A percentile compares a stretch with the other conserved stretches of the same genome.
phyloP scores from a whole-genome alignment of 2,797 vertebrate species.

The Alauda arvensis region DNA sequence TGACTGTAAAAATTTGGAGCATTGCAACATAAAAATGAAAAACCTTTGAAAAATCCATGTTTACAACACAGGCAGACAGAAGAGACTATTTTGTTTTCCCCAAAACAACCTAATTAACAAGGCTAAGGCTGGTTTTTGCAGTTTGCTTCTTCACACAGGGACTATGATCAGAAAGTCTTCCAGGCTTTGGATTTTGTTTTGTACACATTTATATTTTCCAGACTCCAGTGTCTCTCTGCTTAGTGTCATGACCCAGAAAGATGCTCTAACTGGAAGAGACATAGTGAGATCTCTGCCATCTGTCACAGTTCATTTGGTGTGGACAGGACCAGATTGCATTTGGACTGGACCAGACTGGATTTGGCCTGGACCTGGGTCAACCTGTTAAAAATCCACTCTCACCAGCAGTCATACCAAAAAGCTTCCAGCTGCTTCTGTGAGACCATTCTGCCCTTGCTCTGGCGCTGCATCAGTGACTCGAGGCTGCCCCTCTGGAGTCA shows the following conservation, averaged over 20 bases:
- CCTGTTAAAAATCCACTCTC: not conserved
- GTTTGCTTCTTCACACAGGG: not conserved
- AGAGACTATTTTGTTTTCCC: not conserved
- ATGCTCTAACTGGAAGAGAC: not conserved
- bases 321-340: not conserved
- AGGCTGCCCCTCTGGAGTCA: accelerated
- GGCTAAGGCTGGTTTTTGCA: not conserved
- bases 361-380: not conserved
- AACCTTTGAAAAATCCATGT: not conserved
- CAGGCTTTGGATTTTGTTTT: not conserved
- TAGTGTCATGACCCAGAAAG: not conserved
- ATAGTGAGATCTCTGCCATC: not conserved
- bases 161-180: not conserved
- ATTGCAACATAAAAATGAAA: not conserved
- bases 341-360: not conserved
- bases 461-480: accelerated
- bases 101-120: not conserved
- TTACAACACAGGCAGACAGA: not conserved
- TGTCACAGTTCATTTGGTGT: not conserved
- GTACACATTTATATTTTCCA: not conserved
- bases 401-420: not conserved
- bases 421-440: not conserved
- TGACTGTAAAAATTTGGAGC: not conserved
- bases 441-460: not conserved
- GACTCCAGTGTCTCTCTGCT: not conserved